Percentiles rank a stretch among this genome's conserved stretches.
These are phyloP conservation scores for Pectinophora gossypiella DNA, from an alignment of 1,140 invertebrate species.

Conservation along the genomic window DNA sequence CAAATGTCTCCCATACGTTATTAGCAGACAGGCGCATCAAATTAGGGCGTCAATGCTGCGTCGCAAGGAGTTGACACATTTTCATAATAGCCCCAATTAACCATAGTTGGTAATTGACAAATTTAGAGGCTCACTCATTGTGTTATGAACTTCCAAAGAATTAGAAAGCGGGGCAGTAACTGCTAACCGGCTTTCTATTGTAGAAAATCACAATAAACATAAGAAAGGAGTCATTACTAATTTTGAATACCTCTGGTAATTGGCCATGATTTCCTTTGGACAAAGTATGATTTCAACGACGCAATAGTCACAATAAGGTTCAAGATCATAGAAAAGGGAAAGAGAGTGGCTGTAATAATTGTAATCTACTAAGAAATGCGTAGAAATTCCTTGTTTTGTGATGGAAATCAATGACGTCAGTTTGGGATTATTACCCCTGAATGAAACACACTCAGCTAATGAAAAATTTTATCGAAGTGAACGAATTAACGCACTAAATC, in stretches of 20 bases:
- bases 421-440: neutral
- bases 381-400: constrained; percentile 6
- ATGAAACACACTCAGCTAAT: neutral
- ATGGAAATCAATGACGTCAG: constrained; percentile 8
- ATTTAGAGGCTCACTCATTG: constrained; percentile 19
- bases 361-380: neutral
- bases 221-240: neutral
- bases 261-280: no score
- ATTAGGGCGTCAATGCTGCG: constrained; percentile 43
- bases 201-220: constrained; percentile 21
- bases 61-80: constrained; percentile 59
- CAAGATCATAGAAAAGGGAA: no score
- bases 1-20: constrained; percentile 14
- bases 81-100: constrained; percentile 66
- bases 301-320: no score
- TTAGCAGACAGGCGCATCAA: constrained; percentile 24
- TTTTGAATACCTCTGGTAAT: neutral
- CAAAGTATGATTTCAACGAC: no score
- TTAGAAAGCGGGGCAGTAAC: constrained; percentile 20
- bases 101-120: constrained; percentile 36
- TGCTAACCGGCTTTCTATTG: constrained; percentile 16
- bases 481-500: neutral
- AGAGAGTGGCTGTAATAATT: neutral
- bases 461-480: neutral
- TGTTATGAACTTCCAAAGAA: constrained; percentile 16